Evolutionary conservation across 1,140 invertebrate species (phyloP).

Genomic region (Dolichoris vasculosae): DNA sequence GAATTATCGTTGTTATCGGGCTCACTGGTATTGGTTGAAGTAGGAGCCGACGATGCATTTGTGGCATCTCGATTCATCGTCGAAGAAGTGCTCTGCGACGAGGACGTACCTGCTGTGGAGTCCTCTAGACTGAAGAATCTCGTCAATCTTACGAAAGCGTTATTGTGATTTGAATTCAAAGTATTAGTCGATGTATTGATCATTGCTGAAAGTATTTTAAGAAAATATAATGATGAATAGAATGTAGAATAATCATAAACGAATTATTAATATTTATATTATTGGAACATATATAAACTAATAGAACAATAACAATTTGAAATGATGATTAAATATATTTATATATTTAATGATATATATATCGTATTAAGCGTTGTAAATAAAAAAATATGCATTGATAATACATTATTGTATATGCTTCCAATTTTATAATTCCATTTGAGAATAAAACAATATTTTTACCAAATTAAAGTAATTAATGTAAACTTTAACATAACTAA

Average conservation of each 20-base stretch:
- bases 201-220: not conserved
- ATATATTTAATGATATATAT: no score
- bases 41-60: not conserved
- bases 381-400: no score
- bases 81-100: not conserved
- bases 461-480: not conserved
- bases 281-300: no score
- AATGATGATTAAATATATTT: no score
- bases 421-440: not conserved
- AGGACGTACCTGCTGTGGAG: not conserved
- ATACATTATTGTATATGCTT: no score
- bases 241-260: no score
- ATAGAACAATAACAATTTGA: no score
- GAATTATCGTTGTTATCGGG: conserved; percentile 20
- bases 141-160: conserved; percentile 16
- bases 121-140: not conserved
- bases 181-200: not conserved
- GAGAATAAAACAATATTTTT: not conserved
- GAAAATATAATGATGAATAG: no score
- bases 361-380: no score
- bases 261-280: no score
- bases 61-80: not conserved
- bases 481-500: conserved; percentile 1
- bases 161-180: not conserved
- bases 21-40: not conserved